Evolutionary conservation across 2,113 vertebrate species (phyloP).

Genomic region (Prunella fulvescens): DNA sequence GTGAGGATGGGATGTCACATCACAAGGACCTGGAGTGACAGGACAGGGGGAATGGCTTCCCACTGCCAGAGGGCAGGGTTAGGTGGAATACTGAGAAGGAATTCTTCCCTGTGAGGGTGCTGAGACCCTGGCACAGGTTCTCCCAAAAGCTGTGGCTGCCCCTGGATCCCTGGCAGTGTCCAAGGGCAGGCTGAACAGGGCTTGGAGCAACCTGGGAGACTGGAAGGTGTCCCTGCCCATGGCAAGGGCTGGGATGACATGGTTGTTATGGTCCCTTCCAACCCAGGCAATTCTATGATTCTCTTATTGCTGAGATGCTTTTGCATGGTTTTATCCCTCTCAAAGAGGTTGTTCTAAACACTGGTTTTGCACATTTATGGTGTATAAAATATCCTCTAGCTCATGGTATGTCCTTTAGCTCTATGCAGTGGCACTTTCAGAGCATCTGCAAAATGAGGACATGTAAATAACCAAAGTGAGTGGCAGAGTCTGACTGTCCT

Average conservation of each 20-base stretch:
- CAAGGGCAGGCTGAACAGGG: accelerated
- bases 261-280: neutral
- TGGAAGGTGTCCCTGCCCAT: neutral
- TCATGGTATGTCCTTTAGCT: neutral
- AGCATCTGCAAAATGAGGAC: neutral
- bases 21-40: neutral
- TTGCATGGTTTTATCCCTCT: neutral
- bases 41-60: neutral
- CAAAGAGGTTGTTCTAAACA: neutral
- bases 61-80: neutral
- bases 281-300: neutral
- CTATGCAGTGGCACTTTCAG: neutral
- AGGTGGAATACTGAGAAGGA: neutral
- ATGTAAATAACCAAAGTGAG: neutral
- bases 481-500: neutral
- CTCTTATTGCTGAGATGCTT: neutral
- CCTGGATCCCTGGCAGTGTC: neutral
- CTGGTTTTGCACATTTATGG: neutral
- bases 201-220: accelerated
- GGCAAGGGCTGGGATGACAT: neutral
- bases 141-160: neutral
- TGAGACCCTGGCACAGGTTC: accelerated
- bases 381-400: neutral
- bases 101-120: accelerated
- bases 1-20: neutral